Conservation (phyloP, 1,140 invertebrate species). For the Scaptodrosophila lebanonensis region DNA sequence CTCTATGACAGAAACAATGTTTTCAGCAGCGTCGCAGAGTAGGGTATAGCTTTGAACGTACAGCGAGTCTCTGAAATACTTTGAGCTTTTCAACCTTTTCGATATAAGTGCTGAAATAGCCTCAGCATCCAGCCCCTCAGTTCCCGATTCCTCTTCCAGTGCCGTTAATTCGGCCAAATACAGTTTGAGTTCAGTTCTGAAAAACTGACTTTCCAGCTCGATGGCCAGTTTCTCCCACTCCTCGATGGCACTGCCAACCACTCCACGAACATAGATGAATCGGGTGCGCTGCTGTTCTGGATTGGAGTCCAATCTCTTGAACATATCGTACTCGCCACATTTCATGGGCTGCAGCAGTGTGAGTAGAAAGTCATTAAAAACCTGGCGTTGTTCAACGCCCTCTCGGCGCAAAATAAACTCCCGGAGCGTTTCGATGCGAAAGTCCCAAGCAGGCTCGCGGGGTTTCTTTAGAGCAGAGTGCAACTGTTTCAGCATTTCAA, state of each 20-base stretch:
- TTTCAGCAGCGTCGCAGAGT: slow-evolving; percentile 55
- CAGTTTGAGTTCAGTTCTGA: slow-evolving; percentile 31
- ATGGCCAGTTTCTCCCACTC: slow-evolving; percentile 46
- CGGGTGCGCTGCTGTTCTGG: slow-evolving; percentile 34
- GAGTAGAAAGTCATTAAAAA: slow-evolving; percentile 18
- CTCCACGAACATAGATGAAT: slow-evolving; percentile 54
- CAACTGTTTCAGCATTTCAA: slow-evolving; percentile 50
- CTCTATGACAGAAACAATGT: slow-evolving; percentile 64
- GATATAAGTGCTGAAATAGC: not conserved
- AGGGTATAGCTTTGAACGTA: slow-evolving; percentile 61
- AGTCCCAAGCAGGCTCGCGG: slow-evolving; percentile 54
- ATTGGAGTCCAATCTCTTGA: slow-evolving; percentile 1
- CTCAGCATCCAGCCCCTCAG: not conserved
- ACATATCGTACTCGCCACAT: slow-evolving; percentile 9
- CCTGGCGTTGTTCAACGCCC: slow-evolving; percentile 19
- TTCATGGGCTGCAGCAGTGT: slow-evolving; percentile 23
- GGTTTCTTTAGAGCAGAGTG: slow-evolving; percentile 53
- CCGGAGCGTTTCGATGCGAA: slow-evolving; percentile 33
- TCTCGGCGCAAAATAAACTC: slow-evolving; percentile 24
- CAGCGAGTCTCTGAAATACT: slow-evolving; percentile 49
- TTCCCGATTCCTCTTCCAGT: not conserved
- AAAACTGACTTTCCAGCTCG: slow-evolving; percentile 32
- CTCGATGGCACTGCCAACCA: slow-evolving; percentile 42
- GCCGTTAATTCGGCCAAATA: not conserved
- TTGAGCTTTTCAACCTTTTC: slow-evolving; percentile 22